These are phyloP conservation scores for Netelia inedita DNA, from an alignment of 2,888 invertebrate species.

Conservation along the genomic window DNA sequence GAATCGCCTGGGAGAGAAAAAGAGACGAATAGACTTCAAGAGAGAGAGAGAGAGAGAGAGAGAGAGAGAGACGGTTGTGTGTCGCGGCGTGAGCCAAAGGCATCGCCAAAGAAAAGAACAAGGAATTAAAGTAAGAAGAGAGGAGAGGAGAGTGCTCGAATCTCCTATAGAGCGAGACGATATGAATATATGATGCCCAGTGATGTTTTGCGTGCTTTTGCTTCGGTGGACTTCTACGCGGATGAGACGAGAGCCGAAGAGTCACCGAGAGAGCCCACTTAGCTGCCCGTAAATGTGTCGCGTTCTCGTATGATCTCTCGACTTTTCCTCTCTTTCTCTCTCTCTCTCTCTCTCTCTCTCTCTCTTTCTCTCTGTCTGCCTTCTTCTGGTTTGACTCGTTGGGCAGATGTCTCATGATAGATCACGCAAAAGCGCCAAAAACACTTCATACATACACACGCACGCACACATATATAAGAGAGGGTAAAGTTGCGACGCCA, in stretches of 20 bases:
- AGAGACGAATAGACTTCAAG: constrained; percentile 38
- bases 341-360: constrained; percentile 30
- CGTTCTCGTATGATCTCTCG: constrained; percentile 79
- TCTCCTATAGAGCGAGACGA: constrained; percentile 60
- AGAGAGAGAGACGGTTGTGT: constrained; percentile 11
- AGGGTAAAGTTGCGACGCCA: constrained; percentile 18
- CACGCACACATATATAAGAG: constrained; percentile 29
- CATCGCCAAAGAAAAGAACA: constrained; percentile 24
- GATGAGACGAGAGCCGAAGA: constrained; percentile 52
- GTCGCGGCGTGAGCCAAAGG: constrained; percentile 38
- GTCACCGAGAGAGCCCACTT: constrained; percentile 77
- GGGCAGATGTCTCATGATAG: constrained; percentile 82
- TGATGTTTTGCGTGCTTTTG: constrained; percentile 37
- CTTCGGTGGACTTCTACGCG: constrained; percentile 11
- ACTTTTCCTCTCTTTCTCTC: constrained; percentile 32
- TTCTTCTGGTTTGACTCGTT: constrained; percentile 50
- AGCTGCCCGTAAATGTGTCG: constrained; percentile 84
- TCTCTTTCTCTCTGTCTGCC: constrained; percentile 23
- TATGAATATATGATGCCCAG: constrained; percentile 21
- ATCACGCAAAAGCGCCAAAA: constrained; percentile 76
- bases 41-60: constrained; percentile 37
- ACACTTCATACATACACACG: constrained; percentile 17
- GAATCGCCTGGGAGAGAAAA: constrained; percentile 74
- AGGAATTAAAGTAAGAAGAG: constrained; percentile 22
- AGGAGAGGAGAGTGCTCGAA: constrained; percentile 42